phyloP scores from a whole-genome alignment of 2,113 vertebrate species.

The Sterna hirundo region DNA sequence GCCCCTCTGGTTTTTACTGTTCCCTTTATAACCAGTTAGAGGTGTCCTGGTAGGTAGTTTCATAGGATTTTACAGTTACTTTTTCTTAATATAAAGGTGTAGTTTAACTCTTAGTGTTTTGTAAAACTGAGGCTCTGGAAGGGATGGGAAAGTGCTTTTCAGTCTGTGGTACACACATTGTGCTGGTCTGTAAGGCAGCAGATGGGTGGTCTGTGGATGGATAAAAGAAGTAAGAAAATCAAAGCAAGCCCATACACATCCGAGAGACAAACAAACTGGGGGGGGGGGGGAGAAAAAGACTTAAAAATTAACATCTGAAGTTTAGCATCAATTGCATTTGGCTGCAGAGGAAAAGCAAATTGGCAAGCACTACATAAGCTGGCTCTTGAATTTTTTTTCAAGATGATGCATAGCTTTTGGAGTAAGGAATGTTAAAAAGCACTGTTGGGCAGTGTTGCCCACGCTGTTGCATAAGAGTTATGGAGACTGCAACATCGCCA shows the following conservation, averaged over 20 bases:
- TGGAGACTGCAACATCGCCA: neutral
- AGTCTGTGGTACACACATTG: neutral
- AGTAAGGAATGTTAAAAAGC: neutral
- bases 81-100: neutral
- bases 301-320: neutral
- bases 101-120: neutral
- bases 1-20: neutral
- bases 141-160: neutral
- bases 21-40: neutral
- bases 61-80: neutral
- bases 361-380: neutral
- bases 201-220: neutral
- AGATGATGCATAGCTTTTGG: neutral
- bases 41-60: neutral
- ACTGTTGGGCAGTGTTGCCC: neutral
- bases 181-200: neutral
- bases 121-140: neutral
- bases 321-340: neutral
- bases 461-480: neutral
- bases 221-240: neutral
- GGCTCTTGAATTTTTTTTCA: neutral
- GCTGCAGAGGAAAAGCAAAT: neutral
- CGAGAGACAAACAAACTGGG: neutral
- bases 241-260: neutral
- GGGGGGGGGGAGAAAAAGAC: rapidly evolving